A percentile compares a stretch with the other conserved stretches of the same genome.
Conservation (phyloP, 2,888 invertebrate genomes). For the Eutolmus rufibarbis region DNA sequence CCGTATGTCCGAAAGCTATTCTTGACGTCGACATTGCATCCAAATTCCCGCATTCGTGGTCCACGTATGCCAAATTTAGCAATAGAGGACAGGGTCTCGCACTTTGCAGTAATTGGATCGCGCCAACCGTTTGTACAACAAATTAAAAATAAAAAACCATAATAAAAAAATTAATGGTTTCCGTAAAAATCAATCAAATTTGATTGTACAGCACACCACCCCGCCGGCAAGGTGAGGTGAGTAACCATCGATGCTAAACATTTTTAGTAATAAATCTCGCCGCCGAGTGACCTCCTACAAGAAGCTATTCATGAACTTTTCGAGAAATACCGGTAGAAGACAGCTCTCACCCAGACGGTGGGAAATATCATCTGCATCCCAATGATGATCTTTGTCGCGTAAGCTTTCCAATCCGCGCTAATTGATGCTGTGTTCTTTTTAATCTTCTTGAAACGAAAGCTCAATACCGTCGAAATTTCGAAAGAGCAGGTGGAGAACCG, state of each 20-base stretch:
- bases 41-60: not conserved
- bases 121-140: not conserved
- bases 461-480: not conserved
- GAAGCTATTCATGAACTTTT: slow-evolving; percentile 33
- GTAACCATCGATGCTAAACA: not conserved
- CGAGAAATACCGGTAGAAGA: slow-evolving; percentile 7
- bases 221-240: slow-evolving; percentile 1
- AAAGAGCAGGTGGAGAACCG: slow-evolving; percentile 15
- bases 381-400: not conserved
- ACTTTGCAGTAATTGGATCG: not conserved
- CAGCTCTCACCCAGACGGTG: not conserved
- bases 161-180: not conserved
- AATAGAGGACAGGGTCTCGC: not conserved
- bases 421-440: not conserved
- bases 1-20: not conserved
- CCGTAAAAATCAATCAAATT: not conserved
- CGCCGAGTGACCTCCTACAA: slow-evolving; percentile 9
- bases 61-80: not conserved
- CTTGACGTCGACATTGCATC: not conserved
- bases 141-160: not conserved
- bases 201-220: not conserved
- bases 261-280: slow-evolving; percentile 27
- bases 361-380: slow-evolving; percentile 30
- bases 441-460: not conserved
- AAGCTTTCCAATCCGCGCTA: not conserved